Evolutionary conservation across 2,888 invertebrate species (phyloP).

Genomic region (Anthophora plumipes): DNA sequence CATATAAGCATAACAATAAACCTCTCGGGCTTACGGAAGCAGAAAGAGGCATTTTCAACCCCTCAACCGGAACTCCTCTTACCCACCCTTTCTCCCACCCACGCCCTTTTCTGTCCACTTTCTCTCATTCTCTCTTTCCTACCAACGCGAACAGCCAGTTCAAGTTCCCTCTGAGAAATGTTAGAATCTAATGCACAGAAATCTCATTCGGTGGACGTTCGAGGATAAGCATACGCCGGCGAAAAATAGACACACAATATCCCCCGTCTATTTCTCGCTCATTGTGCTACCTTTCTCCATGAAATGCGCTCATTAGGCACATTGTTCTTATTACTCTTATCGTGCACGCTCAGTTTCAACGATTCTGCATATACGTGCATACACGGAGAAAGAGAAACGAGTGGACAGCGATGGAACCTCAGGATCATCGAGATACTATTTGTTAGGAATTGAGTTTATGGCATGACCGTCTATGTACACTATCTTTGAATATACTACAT

Average conservation of each 20-base stretch:
- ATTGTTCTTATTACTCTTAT: slow-evolving; percentile 31
- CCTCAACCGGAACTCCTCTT: slow-evolving; percentile 28
- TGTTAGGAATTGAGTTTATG: too few species aligned
- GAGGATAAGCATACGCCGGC: background rate
- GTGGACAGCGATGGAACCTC: background rate
- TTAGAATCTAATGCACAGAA: slow-evolving; percentile 43
- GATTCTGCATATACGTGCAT: background rate
- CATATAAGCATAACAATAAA: slow-evolving; percentile 73
- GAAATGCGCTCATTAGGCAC: slow-evolving; percentile 33
- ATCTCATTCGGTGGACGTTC: slow-evolving; percentile 31
- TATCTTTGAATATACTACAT: too few species aligned
- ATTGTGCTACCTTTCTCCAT: slow-evolving; percentile 10
- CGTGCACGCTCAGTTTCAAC: background rate
- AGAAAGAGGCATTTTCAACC: slow-evolving; percentile 62
- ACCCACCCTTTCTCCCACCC: too few species aligned
- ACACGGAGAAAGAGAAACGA: background rate
- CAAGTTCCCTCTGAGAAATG: slow-evolving; percentile 37
- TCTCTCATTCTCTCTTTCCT: background rate
- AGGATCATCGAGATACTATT: background rate
- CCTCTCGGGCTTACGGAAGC: slow-evolving; percentile 54
- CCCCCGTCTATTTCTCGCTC: slow-evolving; percentile 37
- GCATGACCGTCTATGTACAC: too few species aligned
- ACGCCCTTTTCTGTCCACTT: background rate
- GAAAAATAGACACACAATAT: slow-evolving; percentile 25
- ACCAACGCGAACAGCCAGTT: slow-evolving; percentile 4